phyloP scores from a whole-genome alignment of 2,113 vertebrate genomes.

The Aldabrachelys gigantea region DNA sequence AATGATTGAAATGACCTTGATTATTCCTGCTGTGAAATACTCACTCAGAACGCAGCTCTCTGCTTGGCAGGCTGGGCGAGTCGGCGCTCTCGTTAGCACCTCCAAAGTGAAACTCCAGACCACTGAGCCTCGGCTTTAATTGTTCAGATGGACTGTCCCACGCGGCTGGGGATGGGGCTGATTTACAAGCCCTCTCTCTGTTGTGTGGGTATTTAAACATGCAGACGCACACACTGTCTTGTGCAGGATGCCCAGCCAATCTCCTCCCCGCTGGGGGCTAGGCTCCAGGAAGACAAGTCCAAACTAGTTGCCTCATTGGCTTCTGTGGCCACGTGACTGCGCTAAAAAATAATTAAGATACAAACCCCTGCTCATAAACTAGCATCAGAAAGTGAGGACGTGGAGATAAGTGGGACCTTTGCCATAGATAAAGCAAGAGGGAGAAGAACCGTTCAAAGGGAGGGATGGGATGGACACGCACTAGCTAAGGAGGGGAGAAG shows the following conservation, averaged over 20 bases:
- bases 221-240: background rate
- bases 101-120: background rate
- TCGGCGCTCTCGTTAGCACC: background rate
- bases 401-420: conserved; percentile 16
- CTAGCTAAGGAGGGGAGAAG: background rate
- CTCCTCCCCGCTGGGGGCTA: background rate
- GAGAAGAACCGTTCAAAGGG: background rate
- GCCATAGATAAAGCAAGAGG: background rate
- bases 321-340: conserved; percentile 28
- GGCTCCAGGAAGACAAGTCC: background rate
- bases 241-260: background rate
- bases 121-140: background rate
- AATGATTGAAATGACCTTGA: background rate
- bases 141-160: background rate
- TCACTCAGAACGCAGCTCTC: background rate
- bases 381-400: background rate
- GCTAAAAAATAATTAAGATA: background rate
- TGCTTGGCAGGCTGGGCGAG: background rate
- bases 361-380: background rate
- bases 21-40: background rate
- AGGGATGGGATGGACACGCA: background rate
- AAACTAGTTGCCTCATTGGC: conserved; percentile 33
- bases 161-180: background rate
- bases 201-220: background rate
- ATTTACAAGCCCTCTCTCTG: background rate